These are phyloP conservation scores for Tetraneura akinire DNA, from an alignment of 1,140 invertebrate genomes.

Conservation along the genomic window DNA sequence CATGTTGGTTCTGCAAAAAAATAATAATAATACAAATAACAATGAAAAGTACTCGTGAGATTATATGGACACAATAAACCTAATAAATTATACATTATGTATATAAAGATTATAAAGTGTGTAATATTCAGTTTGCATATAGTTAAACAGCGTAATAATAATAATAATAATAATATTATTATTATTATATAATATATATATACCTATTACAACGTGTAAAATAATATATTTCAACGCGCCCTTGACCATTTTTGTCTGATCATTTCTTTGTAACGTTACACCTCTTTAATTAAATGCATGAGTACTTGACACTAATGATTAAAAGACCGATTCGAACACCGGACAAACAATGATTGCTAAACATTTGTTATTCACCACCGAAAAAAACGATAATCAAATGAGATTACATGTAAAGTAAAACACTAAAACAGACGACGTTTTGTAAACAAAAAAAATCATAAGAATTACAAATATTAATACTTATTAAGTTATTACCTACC, in stretches of 20 bases:
- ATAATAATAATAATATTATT: conserved; percentile 9
- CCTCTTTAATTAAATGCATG: conserved; percentile 19
- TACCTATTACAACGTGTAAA: too few relatives aligned
- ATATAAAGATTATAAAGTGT: too few relatives aligned
- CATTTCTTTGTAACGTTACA: too few relatives aligned
- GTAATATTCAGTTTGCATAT: too few relatives aligned
- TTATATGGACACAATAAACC: too few relatives aligned
- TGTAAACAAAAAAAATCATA: conserved; percentile 20
- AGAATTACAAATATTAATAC: conserved; percentile 24
- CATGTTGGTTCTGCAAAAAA: conserved; percentile 36
- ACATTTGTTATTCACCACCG: not conserved
- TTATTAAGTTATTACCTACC: not conserved
- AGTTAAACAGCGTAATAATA: too few relatives aligned
- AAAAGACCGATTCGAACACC: conserved; percentile 35
- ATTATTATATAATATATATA: too few relatives aligned
- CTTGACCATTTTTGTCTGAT: not conserved
- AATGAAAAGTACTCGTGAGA: too few relatives aligned
- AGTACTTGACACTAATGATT: conserved; percentile 48
- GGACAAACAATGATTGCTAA: conserved; percentile 33
- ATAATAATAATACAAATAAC: too few relatives aligned
- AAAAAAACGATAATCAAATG: not conserved
- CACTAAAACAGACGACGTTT: too few relatives aligned
- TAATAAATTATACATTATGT: too few relatives aligned
- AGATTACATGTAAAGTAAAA: conserved; percentile 25
- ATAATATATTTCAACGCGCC: too few relatives aligned